These are phyloP conservation scores for Telmatochromis sp. DNA, from an alignment of 2,113 vertebrate genomes.

Conservation along the genomic window DNA sequence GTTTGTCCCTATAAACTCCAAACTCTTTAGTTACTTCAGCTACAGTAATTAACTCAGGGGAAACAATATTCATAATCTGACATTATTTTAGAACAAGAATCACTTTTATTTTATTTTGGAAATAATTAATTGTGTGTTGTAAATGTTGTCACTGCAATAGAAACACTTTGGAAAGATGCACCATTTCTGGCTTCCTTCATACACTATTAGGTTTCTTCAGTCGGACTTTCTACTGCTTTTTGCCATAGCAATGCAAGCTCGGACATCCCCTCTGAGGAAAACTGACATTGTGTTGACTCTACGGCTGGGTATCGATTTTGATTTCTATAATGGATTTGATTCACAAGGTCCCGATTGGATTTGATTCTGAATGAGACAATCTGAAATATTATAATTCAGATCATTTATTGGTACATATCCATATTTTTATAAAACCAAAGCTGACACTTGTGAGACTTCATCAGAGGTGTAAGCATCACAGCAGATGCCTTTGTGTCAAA, in stretches of 20 bases:
- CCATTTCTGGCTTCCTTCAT: not conserved
- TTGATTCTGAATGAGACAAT: too few relatives aligned
- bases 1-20: not conserved
- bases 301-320: too few relatives aligned
- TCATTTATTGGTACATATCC: not conserved
- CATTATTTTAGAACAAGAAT: not conserved
- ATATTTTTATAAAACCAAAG: not conserved
- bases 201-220: not conserved
- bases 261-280: not conserved
- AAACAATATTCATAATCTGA: not conserved
- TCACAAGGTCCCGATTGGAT: not conserved
- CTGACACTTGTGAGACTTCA: not conserved
- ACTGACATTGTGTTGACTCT: not conserved
- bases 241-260: not conserved
- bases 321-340: not conserved
- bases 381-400: not conserved
- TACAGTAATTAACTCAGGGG: not conserved
- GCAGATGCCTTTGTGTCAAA: not conserved
- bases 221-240: not conserved
- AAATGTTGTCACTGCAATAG: not conserved
- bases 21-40: not conserved
- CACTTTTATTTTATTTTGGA: not conserved
- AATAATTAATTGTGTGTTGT: not conserved
- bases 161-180: not conserved
- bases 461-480: not conserved